Base-by-base conservation (phyloP, 1,140 invertebrate species). In the Nebria ingens region DNA sequence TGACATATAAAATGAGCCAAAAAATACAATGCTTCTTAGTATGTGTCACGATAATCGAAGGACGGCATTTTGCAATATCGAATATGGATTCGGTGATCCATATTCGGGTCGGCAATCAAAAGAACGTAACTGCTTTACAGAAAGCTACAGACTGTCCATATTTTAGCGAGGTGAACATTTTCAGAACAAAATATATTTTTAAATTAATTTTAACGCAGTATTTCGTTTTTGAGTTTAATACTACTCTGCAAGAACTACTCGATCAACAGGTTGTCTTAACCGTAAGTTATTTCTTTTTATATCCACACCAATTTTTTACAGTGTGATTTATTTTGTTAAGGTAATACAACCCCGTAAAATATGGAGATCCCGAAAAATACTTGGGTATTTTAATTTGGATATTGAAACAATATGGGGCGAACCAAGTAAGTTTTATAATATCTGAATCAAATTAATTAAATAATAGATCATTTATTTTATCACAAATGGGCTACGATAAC, bases 401-500 rank as follows among this genome's bases (percentile, higher is more conserved):
- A 69, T 86, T 1, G 81, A 78, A 4, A 80, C 80, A 9, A 76
- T 89, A 2, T 87, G 85, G 79, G 69, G 75, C 40, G 81, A 86
- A 65, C 75, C 78, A 71, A 78, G 85, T 88, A 73, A 70, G 58
- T 63, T 56, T 57, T 55, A 22, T 23, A 29, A 50, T 21, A 17
- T 49, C 15, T 50, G 6, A 21, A 29, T 15, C 21, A 56, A 54
- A 51, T 13, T 55, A n/a, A 6, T 21, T 13, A 22, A 54, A 21
- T 55, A 50, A 42, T 58, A 89, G 87, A 86, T 71, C 86, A 85
- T 64, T 81, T 85, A 67, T 86, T 87, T 64, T 84, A 82, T 63
- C 83, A 87, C 61, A 90, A 89, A 73, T 91, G 88, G 88, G 85
- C 82, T 0, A 77, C 87, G 65, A 65, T 91, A 50, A 80, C 73